Evolutionary conservation across 2,888 invertebrate species (phyloP).

Genomic region (Drosophila borborema): DNA sequence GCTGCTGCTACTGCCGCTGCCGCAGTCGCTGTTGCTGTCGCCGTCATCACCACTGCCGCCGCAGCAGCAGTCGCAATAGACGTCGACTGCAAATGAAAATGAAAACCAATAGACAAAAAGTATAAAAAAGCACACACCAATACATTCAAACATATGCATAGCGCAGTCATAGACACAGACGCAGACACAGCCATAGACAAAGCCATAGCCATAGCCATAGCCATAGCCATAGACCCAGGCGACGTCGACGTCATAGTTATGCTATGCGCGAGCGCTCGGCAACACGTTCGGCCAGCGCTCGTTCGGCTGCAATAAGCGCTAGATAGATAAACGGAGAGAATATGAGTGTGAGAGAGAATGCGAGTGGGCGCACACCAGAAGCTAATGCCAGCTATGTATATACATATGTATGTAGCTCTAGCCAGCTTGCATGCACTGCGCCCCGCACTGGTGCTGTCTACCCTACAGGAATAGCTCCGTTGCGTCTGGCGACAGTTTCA

Average conservation of each 20-base stretch:
- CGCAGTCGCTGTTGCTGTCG: slow-evolving; percentile 14
- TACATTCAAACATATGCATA: slow-evolving; percentile 37
- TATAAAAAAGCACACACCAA: slow-evolving; percentile 50
- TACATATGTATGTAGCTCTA: slow-evolving; percentile 1
- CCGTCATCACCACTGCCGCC: slow-evolving; percentile 14
- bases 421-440: slow-evolving; percentile 41
- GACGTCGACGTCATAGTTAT: slow-evolving; percentile 75
- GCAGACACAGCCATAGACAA: background rate
- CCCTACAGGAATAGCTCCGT: slow-evolving; percentile 45
- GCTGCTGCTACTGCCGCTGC: slow-evolving; percentile 12
- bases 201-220: slow-evolving; percentile 21
- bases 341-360: slow-evolving; percentile 17
- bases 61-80: slow-evolving; percentile 22
- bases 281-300: slow-evolving; percentile 48
- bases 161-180: slow-evolving; percentile 39
- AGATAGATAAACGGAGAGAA: slow-evolving; percentile 46
- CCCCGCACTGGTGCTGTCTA: slow-evolving; percentile 6
- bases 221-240: slow-evolving; percentile 30
- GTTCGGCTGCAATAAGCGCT: slow-evolving; percentile 48
- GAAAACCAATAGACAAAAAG: slow-evolving; percentile 79
- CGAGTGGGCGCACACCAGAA: slow-evolving; percentile 54
- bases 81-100: slow-evolving; percentile 76
- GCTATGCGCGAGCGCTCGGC: slow-evolving; percentile 53
- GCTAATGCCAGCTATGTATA: slow-evolving; percentile 31
- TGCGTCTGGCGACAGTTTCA: slow-evolving; percentile 57